Evolutionary conservation across 2,113 vertebrate species (phyloP), one percentile per base, ranked within the genome.

Genomic region (Etia nguti): DNA sequence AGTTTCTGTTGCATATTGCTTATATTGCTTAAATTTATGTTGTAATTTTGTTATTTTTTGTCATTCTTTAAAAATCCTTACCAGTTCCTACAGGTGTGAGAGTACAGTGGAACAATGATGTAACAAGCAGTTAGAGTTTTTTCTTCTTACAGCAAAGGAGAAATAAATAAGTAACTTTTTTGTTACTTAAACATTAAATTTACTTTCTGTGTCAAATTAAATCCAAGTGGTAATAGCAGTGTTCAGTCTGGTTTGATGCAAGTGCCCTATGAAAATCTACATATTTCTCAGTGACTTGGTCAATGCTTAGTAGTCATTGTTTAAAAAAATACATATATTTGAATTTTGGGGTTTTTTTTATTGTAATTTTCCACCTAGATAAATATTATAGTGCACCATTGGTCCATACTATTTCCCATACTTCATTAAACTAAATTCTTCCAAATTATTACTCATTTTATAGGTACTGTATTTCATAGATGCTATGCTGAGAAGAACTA

Each of bases 311-410:
- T 70, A 70, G 36, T 2, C 62, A 70, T 43, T 43, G 36, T 4
- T 41, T 43, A n/a, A 70, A 70, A 70, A 43, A 12, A 15, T 43
- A 13, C 12, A 41, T 70, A 15, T 41, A 38, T 60, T 6, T 0
- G 0, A 46, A 15, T 46, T 46, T 46, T 38, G 6, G 29, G 4
- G 5, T 31, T 36, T 36, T n/a, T 18, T 10, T 4, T 65, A 13
- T 38, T 41, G 8, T 15, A 15, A 41, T 68, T 70, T 70, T 70
- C 36, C 36, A 70, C 62, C 15, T 70, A 70, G 7, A 41, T 70
- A 15, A 70, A 70, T 15, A 70, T 15, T 36, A 62, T 62, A 36
- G 10, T 62, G 36, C n/a, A 70, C n/a, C 38, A 43, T 24, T 70
- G 8, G 24, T 70, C 1, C 36, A 43, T 10, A 70, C 65, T 6